These are phyloP conservation scores for Lepas anatifera DNA, from an alignment of 2,888 invertebrate species.

Conservation along the genomic window DNA sequence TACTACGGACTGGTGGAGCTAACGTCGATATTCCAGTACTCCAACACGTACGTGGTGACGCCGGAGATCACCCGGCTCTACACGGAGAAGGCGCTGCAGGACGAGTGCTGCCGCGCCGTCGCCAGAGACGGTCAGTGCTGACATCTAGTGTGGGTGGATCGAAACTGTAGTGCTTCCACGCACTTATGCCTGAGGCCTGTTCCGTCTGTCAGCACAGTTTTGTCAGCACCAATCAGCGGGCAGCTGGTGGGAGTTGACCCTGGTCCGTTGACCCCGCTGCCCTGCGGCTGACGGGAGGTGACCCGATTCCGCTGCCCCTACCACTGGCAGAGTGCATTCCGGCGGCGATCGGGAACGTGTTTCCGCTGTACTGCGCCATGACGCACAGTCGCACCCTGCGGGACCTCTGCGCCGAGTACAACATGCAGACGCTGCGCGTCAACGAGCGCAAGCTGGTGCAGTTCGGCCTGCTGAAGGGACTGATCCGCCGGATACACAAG, in stretches of 20 bases:
- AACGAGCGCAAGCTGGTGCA: conserved; percentile 72
- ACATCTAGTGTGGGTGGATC: not conserved
- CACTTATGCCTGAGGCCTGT: too few species aligned
- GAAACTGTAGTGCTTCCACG: not conserved
- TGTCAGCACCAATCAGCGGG: too few species aligned
- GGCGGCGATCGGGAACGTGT: conserved; percentile 52
- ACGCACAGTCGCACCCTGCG: conserved; percentile 61
- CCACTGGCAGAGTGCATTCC: not conserved
- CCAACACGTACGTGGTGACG: conserved; percentile 71
- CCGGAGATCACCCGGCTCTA: conserved; percentile 56
- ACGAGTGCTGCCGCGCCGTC: conserved; percentile 57
- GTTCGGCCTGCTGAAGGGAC: conserved; percentile 72
- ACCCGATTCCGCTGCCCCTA: not conserved
- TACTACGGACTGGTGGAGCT: conserved; percentile 60
- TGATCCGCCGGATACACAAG: conserved; percentile 69
- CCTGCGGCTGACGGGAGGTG: too few species aligned
- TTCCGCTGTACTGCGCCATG: conserved; percentile 62
- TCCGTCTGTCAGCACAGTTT: too few species aligned
- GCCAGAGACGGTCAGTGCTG: conserved; percentile 48
- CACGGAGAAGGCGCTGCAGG: conserved; percentile 51
- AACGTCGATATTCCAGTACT: conserved; percentile 69
- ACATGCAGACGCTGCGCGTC: conserved; percentile 37
- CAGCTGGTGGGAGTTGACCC: too few species aligned
- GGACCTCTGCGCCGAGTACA: conserved; percentile 54
- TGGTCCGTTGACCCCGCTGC: too few species aligned